phyloP scores from a whole-genome alignment of 2,113 vertebrate species.

The Isurus oxyrinchus region DNA sequence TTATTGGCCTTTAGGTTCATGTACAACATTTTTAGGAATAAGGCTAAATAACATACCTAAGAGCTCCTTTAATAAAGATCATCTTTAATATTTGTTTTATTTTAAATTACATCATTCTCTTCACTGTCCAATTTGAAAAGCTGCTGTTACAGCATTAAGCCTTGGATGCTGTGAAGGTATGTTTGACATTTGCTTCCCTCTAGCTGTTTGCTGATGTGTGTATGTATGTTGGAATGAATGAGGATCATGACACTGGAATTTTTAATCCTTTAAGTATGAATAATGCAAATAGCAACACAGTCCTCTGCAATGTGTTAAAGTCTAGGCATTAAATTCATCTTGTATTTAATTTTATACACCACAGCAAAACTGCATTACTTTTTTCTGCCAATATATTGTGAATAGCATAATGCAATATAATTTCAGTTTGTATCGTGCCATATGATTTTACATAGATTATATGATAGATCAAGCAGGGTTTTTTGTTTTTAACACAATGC shows the following conservation, averaged over 20 bases:
- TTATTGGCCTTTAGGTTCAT: background rate
- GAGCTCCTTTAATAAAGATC: background rate
- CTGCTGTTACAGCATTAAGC: constrained; percentile 21
- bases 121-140: constrained; percentile 19
- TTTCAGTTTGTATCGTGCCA: background rate
- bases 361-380: background rate
- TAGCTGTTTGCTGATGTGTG: background rate
- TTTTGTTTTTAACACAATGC: background rate
- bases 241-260: background rate
- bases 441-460: background rate
- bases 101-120: constrained; percentile 19
- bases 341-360: background rate
- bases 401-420: background rate
- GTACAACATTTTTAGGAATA: background rate
- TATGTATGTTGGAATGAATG: background rate
- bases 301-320: background rate
- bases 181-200: constrained; percentile 16
- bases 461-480: background rate
- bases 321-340: background rate
- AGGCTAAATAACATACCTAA: background rate
- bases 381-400: background rate
- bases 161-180: constrained; percentile 16
- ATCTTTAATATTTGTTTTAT: constrained; percentile 13
- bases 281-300: background rate
- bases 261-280: background rate